phyloP scores from a whole-genome alignment of 2,797 vertebrate species.

The Cheirogaleus major region DNA sequence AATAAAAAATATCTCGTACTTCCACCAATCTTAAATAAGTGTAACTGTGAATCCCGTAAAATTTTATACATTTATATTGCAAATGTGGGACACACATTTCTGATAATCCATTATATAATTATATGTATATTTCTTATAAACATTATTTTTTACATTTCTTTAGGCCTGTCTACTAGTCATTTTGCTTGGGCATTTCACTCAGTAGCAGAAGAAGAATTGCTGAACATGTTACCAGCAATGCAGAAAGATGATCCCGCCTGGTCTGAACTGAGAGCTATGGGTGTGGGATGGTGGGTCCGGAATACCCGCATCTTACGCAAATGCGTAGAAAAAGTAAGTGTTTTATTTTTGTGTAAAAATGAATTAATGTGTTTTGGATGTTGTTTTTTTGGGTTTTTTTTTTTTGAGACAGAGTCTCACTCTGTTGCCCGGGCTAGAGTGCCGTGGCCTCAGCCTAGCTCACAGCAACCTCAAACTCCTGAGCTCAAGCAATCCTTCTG shows the following conservation, averaged over 20 bases:
- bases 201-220: slow-evolving; percentile 96
- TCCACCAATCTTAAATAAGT: neutral
- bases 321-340: slow-evolving; percentile 96
- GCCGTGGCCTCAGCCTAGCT: no score
- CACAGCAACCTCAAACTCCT: no score
- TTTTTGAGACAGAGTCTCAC: no score
- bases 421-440: no score
- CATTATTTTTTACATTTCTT: slow-evolving; percentile 44
- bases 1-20: neutral
- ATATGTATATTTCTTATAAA: slow-evolving; percentile 21
- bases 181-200: slow-evolving; percentile 99
- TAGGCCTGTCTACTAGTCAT: slow-evolving; percentile 96
- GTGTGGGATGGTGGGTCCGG: slow-evolving; percentile 97
- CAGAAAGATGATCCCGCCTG: slow-evolving; percentile 95
- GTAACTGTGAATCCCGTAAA: neutral
- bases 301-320: slow-evolving; percentile 93
- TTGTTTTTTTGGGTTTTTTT: neutral
- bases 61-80: slow-evolving; percentile 16
- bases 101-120: slow-evolving; percentile 14
- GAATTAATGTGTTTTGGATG: slow-evolving; percentile 4
- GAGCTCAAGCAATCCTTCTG: no score
- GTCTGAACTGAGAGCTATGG: slow-evolving; percentile 97
- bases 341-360: slow-evolving; percentile 21
- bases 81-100: neutral
- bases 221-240: slow-evolving; percentile 94